These are phyloP conservation scores for Clinocottus analis DNA, from an alignment of 2,113 vertebrate genomes.

Conservation along the genomic window DNA sequence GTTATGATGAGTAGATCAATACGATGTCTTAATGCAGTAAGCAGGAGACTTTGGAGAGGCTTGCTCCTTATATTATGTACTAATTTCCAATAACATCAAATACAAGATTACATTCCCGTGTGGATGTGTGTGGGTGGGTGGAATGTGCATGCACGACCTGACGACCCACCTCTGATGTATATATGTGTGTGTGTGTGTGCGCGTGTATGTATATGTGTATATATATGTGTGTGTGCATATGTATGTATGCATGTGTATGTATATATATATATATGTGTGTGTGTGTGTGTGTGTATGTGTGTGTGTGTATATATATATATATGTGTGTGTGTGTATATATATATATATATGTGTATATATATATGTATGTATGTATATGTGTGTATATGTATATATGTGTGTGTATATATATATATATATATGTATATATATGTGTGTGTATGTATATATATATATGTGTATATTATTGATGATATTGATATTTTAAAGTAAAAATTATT, in stretches of 20 bases:
- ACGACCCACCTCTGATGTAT: no score
- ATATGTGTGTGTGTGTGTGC: not conserved
- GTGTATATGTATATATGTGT: not conserved
- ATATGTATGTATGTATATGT: no score
- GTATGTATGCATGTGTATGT: no score
- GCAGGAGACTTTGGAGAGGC: constrained; percentile 25
- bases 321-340: not conserved
- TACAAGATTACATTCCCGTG: constrained; percentile 9
- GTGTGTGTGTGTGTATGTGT: no score
- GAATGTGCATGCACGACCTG: no score
- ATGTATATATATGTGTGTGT: not conserved
- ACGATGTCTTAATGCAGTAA: constrained; percentile 67
- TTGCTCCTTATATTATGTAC: constrained; percentile 33
- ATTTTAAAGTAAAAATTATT: not conserved
- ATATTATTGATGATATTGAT: not conserved
- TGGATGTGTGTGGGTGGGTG: not conserved
- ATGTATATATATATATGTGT: no score
- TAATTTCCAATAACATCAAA: constrained; percentile 38
- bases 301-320: no score
- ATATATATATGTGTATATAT: no score
- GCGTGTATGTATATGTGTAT: no score
- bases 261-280: no score
- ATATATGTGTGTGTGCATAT: not conserved
- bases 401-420: not conserved
- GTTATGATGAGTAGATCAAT: constrained; percentile 72